Evolutionary conservation across 92 coral and sea anemone species (phyloP).

Genomic region (Blastomussa wellsi): DNA sequence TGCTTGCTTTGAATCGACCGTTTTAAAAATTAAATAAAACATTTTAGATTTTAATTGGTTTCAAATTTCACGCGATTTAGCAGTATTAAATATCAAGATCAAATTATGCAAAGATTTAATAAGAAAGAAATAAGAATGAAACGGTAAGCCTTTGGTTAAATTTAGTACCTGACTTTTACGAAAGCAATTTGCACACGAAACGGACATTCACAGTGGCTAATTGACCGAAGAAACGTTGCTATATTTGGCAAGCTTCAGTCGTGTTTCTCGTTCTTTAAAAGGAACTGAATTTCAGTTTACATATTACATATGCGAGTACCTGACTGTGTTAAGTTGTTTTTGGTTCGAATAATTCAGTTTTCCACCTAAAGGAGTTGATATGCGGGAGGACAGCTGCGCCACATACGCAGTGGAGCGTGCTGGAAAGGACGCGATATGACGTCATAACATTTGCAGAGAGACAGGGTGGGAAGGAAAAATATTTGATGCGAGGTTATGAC

Average conservation of each 20-base stretch:
- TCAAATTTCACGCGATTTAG: neutral
- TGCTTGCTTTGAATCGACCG: neutral
- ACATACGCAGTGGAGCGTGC: neutral
- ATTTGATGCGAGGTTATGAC: neutral
- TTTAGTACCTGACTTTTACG: neutral
- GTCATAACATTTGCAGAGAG: neutral
- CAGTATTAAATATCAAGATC: neutral
- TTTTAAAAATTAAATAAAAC: no score
- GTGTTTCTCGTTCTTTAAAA: neutral
- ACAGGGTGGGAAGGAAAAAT: no score
- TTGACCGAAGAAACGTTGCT: neutral
- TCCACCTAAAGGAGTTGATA: neutral
- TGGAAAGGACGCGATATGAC: neutral
- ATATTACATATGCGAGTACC: no score
- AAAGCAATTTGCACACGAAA: neutral
- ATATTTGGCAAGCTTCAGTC: neutral
- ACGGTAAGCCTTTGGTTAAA: neutral
- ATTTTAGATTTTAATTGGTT: neutral
- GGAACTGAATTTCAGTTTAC: no score
- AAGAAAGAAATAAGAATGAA: neutral
- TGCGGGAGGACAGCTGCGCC: neutral
- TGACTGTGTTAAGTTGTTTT: neutral
- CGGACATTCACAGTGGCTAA: neutral
- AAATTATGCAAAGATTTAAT: no score
- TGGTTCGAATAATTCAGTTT: neutral